phyloP scores from a whole-genome alignment of 2,113 vertebrate genomes.

The Rhabdornis inornatus region DNA sequence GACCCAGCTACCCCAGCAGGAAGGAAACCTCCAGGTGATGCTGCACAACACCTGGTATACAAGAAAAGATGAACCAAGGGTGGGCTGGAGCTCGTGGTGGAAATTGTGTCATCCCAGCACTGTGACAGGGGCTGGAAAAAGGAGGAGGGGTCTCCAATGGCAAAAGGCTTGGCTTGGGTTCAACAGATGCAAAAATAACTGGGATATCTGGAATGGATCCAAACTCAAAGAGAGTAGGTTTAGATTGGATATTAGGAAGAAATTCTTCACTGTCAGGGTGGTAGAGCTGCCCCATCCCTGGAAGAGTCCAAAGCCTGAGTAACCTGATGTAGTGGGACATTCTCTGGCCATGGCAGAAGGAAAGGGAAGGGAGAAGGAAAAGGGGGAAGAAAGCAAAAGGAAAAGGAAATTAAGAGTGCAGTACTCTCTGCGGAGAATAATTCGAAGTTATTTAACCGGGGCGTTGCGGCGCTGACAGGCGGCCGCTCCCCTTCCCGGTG shows the following conservation, averaged over 20 bases:
- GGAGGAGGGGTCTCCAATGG: background rate
- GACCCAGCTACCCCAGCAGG: background rate
- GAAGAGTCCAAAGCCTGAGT: background rate
- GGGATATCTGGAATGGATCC: background rate
- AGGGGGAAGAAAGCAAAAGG: accelerated
- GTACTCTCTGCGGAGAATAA: background rate
- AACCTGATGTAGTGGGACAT: accelerated
- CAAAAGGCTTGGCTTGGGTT: background rate
- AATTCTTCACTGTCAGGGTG: background rate
- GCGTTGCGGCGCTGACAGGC: background rate
- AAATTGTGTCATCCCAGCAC: background rate
- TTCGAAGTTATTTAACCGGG: accelerated
- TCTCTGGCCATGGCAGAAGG: background rate
- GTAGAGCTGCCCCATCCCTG: background rate
- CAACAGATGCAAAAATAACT: background rate
- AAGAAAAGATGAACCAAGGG: background rate
- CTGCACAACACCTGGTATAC: accelerated
- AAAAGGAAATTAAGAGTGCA: too few species aligned
- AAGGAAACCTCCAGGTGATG: background rate
- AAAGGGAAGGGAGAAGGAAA: too few species aligned
- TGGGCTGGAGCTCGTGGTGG: background rate
- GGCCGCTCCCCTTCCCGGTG: background rate
- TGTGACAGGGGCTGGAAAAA: accelerated
- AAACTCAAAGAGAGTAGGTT: background rate
- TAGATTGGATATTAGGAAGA: background rate